A percentile compares a stretch with the other conserved stretches of the same genome.
Conservation (phyloP, 2,888 invertebrate species). For the Lamellibrachia columna region DNA sequence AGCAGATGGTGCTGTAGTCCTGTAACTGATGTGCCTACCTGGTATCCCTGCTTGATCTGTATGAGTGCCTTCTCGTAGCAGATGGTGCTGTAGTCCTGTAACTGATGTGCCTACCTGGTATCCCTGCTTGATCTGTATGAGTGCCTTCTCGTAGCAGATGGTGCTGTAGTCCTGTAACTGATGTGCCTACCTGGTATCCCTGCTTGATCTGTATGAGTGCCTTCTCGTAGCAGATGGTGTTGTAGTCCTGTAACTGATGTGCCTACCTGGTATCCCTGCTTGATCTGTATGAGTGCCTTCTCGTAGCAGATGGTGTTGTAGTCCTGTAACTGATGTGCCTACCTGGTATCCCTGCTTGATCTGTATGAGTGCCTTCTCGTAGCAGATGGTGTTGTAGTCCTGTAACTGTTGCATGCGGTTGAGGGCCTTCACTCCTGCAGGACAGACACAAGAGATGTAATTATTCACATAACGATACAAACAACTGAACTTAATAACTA, state of each 20-base stretch:
- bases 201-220: no score
- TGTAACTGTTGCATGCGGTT: constrained; percentile 71
- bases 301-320: no score
- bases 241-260: no score
- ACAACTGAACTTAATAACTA: neutral
- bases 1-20: no score
- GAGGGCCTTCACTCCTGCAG: constrained; percentile 56
- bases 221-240: no score
- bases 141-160: no score
- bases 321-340: constrained; percentile 19
- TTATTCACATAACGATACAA: neutral
- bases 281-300: no score
- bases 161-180: neutral
- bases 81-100: no score
- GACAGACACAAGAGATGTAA: neutral
- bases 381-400: constrained; percentile 91
- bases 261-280: neutral
- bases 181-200: neutral
- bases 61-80: no score
- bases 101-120: neutral
- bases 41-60: no score
- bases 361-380: constrained; percentile 88
- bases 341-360: constrained; percentile 85
- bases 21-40: neutral
- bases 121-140: neutral